Conservation (phyloP, 2,113 vertebrate species). For the Pterophyllum scalare region DNA sequence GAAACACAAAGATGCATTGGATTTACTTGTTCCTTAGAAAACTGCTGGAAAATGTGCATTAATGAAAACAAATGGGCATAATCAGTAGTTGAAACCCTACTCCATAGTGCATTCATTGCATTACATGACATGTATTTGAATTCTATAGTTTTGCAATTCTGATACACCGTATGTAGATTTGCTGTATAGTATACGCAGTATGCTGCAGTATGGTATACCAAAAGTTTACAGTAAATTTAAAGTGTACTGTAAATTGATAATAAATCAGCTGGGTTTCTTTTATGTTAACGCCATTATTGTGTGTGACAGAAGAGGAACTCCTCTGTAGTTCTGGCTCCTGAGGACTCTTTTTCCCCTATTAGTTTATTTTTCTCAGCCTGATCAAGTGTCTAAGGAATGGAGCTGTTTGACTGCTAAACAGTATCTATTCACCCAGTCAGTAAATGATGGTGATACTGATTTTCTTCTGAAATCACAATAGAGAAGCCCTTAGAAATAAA, state of each 20-base stretch:
- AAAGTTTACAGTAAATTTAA: neutral
- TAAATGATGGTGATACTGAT: neutral
- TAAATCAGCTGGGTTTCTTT: neutral
- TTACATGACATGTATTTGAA: neutral
- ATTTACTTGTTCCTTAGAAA: neutral
- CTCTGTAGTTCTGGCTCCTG: neutral
- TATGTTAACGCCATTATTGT: neutral
- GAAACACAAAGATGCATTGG: neutral
- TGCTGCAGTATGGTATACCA: neutral
- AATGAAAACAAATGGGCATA: neutral
- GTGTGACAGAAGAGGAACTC: neutral
- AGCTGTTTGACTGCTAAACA: neutral
- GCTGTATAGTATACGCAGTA: neutral
- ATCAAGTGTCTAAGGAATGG: neutral
- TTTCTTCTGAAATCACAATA: neutral
- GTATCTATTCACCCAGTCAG: neutral
- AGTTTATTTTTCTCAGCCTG: neutral
- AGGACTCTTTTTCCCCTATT: neutral
- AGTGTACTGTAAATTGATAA: accelerated
- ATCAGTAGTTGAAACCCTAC: neutral
- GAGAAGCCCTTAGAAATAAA: neutral
- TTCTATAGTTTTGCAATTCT: neutral
- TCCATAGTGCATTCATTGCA: neutral
- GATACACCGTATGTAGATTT: neutral
- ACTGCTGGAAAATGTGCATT: neutral